Base-by-base conservation (phyloP, 2,888 invertebrate species). In the Tupiocoris notatus region DNA sequence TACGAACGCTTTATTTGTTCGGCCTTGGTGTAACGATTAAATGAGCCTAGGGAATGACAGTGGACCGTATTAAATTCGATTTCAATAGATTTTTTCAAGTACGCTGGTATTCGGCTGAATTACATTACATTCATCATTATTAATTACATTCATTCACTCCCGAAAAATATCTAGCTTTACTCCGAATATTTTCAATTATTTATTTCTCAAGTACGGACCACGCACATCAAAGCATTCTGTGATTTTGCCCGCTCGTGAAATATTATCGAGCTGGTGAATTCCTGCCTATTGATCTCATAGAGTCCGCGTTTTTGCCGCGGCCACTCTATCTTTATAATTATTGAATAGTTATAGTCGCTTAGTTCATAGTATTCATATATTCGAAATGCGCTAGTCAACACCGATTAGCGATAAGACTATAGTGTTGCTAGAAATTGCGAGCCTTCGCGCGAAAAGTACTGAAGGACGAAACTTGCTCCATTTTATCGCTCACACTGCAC, bases 221-320 rank as follows among this genome's bases (percentile, higher is more conserved):
- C 79, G 79, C 79, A 73, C 79, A 79, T 79, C 79, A 79, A 79
- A 79, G 79, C 79, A 78, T 77, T 78, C 79, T 79, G 79, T 80
- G 77, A 79, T 78, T 78, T 77, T 79, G 78, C 77, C 77, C 77
- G 77, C 64, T 70, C 61, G 59, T 75, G 73, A 65, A 64, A 65
- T 56, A 61, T 75, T 64, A 21, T 56, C 57, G 21, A 39, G 77
- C 78, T 74, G 77, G 79, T 79, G 56, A 79, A 79, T 79, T 77
- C 77, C 77, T 79, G 78, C 77, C 78, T 68, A 77, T 77, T 79
- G 78, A 78, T 79, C 78, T 79, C 78, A 79, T 7, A 54, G 64
- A 39, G 68, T 63, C 54, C 56, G 63, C 9, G 0, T 65, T 64
- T 17, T 21, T 16, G 20, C 7, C n/a, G 7, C 65, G 65, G 65